Evolutionary conservation across 2,797 vertebrate genomes (phyloP).

Genomic region (Syncerus caffer): DNA sequence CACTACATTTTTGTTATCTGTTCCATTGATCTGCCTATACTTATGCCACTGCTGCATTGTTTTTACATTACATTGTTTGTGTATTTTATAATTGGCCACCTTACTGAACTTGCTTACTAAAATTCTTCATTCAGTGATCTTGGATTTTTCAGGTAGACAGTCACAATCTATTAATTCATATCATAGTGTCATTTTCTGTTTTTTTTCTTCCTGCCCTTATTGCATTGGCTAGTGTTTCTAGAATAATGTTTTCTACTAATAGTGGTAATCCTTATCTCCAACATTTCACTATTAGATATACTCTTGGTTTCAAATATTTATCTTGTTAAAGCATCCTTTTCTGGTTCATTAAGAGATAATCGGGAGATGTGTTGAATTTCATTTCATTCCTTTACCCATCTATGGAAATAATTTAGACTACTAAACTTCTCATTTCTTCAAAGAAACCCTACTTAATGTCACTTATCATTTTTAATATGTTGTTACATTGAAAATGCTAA

Average conservation of each 20-base stretch:
- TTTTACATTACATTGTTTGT: background rate
- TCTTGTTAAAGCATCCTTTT: background rate
- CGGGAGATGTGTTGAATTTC: background rate
- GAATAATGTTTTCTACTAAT: background rate
- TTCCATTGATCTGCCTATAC: background rate
- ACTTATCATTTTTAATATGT: background rate
- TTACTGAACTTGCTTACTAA: slow-evolving; percentile 2
- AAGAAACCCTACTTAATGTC: background rate
- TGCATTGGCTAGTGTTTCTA: background rate
- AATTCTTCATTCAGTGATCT: background rate
- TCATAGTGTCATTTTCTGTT: background rate
- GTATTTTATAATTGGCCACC: background rate
- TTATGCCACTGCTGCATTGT: background rate
- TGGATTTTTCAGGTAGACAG: background rate
- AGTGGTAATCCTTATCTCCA: background rate
- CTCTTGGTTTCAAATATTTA: background rate
- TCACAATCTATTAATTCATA: background rate
- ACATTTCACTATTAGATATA: background rate
- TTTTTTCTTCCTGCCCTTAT: background rate
- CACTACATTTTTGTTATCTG: background rate
- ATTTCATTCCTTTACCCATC: background rate
- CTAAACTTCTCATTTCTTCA: background rate
- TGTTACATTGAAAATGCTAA: background rate
- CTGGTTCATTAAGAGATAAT: background rate
- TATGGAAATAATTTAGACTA: background rate